These are phyloP conservation scores for Hirtodrosophila alboralis DNA, from an alignment of 2,888 invertebrate genomes.

Conservation along the genomic window DNA sequence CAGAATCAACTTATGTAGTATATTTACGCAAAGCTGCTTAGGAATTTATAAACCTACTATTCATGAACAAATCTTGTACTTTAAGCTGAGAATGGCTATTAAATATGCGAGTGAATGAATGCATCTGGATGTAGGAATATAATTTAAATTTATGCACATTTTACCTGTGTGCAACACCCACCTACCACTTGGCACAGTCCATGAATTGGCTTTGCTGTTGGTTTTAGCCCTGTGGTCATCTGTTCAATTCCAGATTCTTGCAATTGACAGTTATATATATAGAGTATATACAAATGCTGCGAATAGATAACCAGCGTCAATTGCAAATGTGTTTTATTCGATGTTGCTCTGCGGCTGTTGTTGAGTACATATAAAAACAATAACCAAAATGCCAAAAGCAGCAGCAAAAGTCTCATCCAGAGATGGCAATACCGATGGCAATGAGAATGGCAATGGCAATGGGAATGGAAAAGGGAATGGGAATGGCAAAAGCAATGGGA, in stretches of 20 bases:
- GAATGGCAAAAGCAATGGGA: neutral
- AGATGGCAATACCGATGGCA: slow-evolving; percentile 1
- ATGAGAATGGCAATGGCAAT: neutral
- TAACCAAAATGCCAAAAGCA: slow-evolving; percentile 52
- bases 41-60: no score
- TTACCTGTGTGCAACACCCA: slow-evolving; percentile 5
- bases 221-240: slow-evolving; percentile 23
- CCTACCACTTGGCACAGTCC: neutral
- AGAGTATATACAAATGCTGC: slow-evolving; percentile 45
- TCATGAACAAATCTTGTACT: no score
- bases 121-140: slow-evolving; percentile 11
- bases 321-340: slow-evolving; percentile 35
- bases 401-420: slow-evolving; percentile 21
- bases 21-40: no score
- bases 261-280: slow-evolving; percentile 51
- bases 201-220: slow-evolving; percentile 9
- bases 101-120: no score
- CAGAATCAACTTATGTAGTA: no score
- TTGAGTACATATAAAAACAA: slow-evolving; percentile 75
- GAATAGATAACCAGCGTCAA: slow-evolving; percentile 26
- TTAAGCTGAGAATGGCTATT: no score
- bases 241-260: slow-evolving; percentile 9
- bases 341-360: slow-evolving; percentile 10
- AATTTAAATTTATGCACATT: slow-evolving; percentile 51
- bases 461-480: slow-evolving; percentile 9